Conservation (phyloP, 35 echinoderm and acorn worm genomes). For the Lytechinus variegatus region DNA sequence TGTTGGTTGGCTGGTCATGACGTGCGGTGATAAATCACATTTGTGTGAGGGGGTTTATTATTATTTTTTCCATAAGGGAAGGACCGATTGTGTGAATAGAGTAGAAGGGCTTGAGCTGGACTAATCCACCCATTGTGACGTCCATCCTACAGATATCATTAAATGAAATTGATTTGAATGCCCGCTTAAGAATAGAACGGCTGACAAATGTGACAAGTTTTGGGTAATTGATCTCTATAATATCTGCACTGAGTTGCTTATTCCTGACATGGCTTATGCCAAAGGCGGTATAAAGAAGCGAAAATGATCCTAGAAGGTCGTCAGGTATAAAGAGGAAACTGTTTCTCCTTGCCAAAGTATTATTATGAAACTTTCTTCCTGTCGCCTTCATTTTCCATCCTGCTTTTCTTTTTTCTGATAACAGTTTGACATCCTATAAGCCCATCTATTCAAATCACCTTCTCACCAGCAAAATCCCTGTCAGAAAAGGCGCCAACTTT, state of each 20-base stretch:
- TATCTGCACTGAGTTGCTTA: not conserved
- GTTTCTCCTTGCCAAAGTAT: not conserved
- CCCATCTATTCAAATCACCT: not conserved
- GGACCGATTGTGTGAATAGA: not conserved
- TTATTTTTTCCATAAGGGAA: not conserved
- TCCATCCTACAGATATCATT: not conserved
- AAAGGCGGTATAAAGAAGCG: not conserved
- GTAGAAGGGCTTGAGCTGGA: not conserved
- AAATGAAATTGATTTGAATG: slow-evolving; percentile 20
- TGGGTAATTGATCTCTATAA: not conserved
- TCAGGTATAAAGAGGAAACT: not conserved
- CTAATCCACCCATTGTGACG: slow-evolving; percentile 1
- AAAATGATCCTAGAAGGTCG: not conserved
- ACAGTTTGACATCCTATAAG: slow-evolving; percentile 3
- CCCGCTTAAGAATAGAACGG: not conserved
- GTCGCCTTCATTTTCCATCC: not conserved
- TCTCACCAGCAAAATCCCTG: not conserved
- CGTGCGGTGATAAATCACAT: not conserved
- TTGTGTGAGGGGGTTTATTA: not conserved
- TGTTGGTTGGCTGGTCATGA: not conserved
- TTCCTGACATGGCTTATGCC: not conserved
- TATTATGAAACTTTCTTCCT: not conserved
- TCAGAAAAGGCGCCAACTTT: not conserved
- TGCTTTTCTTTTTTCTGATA: not conserved
- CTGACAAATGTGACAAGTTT: slow-evolving; percentile 18